Base-by-base conservation (phyloP, 2,797 vertebrate genomes). In the Sebastes oblongus region DNA sequence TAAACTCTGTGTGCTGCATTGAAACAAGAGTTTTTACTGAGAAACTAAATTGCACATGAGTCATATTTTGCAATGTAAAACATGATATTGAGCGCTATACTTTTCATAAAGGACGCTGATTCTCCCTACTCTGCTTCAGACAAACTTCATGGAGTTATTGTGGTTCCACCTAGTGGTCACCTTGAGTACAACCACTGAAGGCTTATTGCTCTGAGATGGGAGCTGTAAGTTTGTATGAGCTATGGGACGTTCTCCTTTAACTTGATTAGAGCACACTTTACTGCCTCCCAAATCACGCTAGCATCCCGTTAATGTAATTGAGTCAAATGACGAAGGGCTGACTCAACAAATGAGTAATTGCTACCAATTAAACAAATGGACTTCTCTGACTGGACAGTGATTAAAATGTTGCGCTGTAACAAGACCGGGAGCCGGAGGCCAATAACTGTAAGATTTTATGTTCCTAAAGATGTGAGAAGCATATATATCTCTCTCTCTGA, bases 321-420 rank as follows among this genome's bases (percentile, higher is more conserved):
- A 81, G 81, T 85, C 36, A 91, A 91, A 90, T 80, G 79, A 90
- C 29, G 50, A 81, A 59, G 55, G 78, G 89, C 91, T 91, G 92
- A 94, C 90, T 93, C 89, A 77, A 89, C 90, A 87, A 86, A 91
- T 81, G 80, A 89, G 64, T 27, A 82, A 83, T 72, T 68, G 85
- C 22, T 32, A 66, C 86, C 75, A 95, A 95, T 95, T 93, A 91
- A 84, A 89, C 71, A 93, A 94, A 95, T 95, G 90, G 88, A 90
- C 76, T 76, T 80, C 20, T 70, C 20, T 65, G 68, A 88, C 52
- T 18, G 58, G 78, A 76, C 77, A 22, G 67, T 82, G 78, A 91
- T 85, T 65, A 78, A 92, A 90, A 89, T 59, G 78, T 84, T 66
- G 59, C 0, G 54, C 59, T 62, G 72, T 77, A 67, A 86, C 66